Evolutionary conservation across 2,113 vertebrate genomes (phyloP).

Genomic region (Proterorhinus semilunaris): DNA sequence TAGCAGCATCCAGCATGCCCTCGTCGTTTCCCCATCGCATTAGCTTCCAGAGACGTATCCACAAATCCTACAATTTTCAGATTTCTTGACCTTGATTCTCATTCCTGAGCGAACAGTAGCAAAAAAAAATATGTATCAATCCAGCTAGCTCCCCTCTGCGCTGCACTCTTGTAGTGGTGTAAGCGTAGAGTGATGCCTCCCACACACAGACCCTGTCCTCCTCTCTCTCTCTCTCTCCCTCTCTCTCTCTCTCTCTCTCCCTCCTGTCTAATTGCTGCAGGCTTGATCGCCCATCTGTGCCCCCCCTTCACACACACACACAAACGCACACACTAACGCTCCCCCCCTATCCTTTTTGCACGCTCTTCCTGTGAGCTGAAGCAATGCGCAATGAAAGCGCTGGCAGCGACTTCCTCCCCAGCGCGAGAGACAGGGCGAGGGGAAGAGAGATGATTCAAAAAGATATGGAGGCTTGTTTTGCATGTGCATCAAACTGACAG

Average conservation of each 20-base stretch:
- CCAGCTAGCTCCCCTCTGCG: constrained; percentile 25
- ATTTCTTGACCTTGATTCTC: neutral
- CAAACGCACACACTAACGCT: constrained; percentile 52
- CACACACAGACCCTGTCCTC: constrained; percentile 40
- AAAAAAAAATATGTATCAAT: constrained; percentile 9
- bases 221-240: constrained; percentile 27
- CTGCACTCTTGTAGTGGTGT: constrained; percentile 42
- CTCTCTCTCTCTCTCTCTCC: neutral
- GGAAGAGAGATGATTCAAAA: constrained; percentile 49
- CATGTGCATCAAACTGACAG: constrained; percentile 39
- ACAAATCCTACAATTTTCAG: neutral
- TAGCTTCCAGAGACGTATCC: neutral
- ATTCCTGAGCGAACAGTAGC: constrained; percentile 16
- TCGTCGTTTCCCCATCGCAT: neutral
- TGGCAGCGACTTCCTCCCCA: constrained; percentile 85
- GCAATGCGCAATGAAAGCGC: constrained; percentile 55
- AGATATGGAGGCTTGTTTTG: constrained; percentile 43
- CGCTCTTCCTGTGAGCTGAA: constrained; percentile 78
- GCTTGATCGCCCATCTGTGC: constrained; percentile 71
- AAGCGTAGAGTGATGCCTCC: constrained; percentile 47
- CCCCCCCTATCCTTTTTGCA: constrained; percentile 45
- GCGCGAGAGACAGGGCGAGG: constrained; percentile 23
- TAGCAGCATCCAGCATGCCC: neutral
- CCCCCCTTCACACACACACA: too few species aligned
- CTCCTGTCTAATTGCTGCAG: constrained; percentile 1